phyloP scores from a whole-genome alignment of 1,140 invertebrate genomes.

The Hyposmocoma kahamanoa region DNA sequence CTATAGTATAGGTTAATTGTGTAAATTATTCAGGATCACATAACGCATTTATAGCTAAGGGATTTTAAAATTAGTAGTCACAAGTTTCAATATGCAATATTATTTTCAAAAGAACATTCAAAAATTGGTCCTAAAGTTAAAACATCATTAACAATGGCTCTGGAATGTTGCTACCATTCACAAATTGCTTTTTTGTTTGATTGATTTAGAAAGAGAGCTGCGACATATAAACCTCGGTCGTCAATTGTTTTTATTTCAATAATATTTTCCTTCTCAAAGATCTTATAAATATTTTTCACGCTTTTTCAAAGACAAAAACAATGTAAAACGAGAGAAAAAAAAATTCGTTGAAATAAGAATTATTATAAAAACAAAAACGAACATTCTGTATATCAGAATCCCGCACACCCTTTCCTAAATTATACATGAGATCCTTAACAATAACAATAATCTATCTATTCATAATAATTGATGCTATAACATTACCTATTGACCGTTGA shows the following conservation, averaged over 20 bases:
- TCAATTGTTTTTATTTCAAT: slow-evolving; percentile 13
- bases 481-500: slow-evolving; percentile 64
- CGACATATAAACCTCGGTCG: background rate
- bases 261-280: no score
- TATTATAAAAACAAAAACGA: slow-evolving; percentile 31
- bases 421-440: slow-evolving; percentile 71
- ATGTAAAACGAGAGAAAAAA: slow-evolving; percentile 11
- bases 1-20: no score
- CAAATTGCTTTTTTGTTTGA: slow-evolving; percentile 16
- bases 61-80: slow-evolving; percentile 31
- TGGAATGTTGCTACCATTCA: slow-evolving; percentile 66
- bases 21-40: no score
- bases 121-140: slow-evolving; percentile 72
- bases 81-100: slow-evolving; percentile 65
- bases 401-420: slow-evolving; percentile 49
- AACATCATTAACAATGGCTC: slow-evolving; percentile 71
- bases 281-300: slow-evolving; percentile 10
- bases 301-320: slow-evolving; percentile 12
- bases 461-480: slow-evolving; percentile 67
- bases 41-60: slow-evolving; percentile 6
- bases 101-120: slow-evolving; percentile 72
- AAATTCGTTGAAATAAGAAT: slow-evolving; percentile 23
- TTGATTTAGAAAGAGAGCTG: slow-evolving; percentile 41
- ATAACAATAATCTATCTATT: slow-evolving; percentile 64
- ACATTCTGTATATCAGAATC: slow-evolving; percentile 54